Base-by-base conservation (phyloP, 2,113 vertebrate genomes). In the Pampusana beccarii region DNA sequence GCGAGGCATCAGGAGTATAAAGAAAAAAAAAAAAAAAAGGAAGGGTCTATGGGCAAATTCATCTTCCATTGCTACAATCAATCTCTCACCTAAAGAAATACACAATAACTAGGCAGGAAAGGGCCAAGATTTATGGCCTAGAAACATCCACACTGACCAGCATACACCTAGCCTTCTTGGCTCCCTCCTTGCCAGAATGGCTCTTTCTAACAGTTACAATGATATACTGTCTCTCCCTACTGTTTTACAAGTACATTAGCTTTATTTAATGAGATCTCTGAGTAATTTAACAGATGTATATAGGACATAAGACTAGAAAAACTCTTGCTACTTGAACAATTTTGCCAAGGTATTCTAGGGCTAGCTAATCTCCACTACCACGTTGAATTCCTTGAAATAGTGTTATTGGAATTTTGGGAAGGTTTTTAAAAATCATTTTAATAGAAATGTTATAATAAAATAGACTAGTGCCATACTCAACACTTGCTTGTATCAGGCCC, bases 181-280 rank as follows among this genome's bases (percentile, higher is more conserved):
- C 98, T 98, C 98, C 98, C 98, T 98, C 98, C 98, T 98, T 97
- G 97, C 97, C 97, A 88, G 97, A 98, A 98, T 97, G 98, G 98
- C 98, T 98, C 98, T 98, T 98, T 98, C 97, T 95, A 98, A 99
- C 98, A 98, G 98, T 98, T 98, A 98, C 98, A 98, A 99, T 99
- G 99, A 99, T 99, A 98, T 99, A 99, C 99, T 98, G 98, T 98
- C 98, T 98, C 98, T 99, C 98, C 98, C 98, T 98, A 99, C 99
- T 99, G 99, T 99, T 99, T 99, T 99, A 99, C 98, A 99, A 99
- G 99, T 99, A 98, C 99, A 99, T 99, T 99, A 99, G 98, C 98
- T 98, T 98, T 98, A 98, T 99, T 99, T 99, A 99, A 99, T 99
- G 98, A 99, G 98, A 99, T 98, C 98, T 98, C 98, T 91, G 98